Evolutionary conservation across 2,888 invertebrate genomes (phyloP).

Genomic region (Apodemia hepburni): DNA sequence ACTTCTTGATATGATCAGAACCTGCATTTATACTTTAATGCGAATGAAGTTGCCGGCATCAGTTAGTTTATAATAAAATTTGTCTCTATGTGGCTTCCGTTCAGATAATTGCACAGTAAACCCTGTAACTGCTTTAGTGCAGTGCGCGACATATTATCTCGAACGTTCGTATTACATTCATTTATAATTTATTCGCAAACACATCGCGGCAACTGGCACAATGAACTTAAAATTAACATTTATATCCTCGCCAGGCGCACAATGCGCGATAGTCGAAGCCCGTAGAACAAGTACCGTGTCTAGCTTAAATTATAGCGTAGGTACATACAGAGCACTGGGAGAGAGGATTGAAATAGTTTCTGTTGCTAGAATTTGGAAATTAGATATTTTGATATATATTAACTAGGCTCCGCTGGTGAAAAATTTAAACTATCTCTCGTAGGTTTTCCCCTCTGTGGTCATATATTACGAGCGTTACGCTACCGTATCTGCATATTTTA

Average conservation of each 20-base stretch:
- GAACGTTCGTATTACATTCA: constrained; percentile 35
- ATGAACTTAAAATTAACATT: constrained; percentile 49
- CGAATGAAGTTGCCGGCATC: too few relatives aligned
- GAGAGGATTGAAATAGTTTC: constrained; percentile 27
- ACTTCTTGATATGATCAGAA: too few relatives aligned
- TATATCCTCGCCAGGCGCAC: constrained; percentile 36
- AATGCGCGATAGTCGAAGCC: constrained; percentile 31
- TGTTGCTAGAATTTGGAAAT: constrained; percentile 18
- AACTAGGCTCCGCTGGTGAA: constrained; percentile 5
- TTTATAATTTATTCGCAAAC: constrained; percentile 56
- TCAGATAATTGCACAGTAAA: constrained; percentile 7
- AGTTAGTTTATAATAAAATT: too few relatives aligned
- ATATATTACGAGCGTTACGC: too few relatives aligned
- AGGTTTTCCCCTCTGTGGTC: too few relatives aligned
- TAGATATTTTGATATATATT: constrained; percentile 16
- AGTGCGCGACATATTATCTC: constrained; percentile 26
- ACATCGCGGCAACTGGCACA: constrained; percentile 48
- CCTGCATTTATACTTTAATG: too few relatives aligned
- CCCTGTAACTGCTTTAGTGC: neutral
- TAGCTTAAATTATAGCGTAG: constrained; percentile 34
- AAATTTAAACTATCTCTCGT: neutral
- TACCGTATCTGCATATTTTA: too few relatives aligned
- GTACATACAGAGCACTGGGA: constrained; percentile 27
- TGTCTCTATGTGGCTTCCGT: neutral
- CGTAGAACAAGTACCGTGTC: constrained; percentile 33